Conservation (phyloP, 2,888 invertebrate species). For the Anoncus sp. region DNA sequence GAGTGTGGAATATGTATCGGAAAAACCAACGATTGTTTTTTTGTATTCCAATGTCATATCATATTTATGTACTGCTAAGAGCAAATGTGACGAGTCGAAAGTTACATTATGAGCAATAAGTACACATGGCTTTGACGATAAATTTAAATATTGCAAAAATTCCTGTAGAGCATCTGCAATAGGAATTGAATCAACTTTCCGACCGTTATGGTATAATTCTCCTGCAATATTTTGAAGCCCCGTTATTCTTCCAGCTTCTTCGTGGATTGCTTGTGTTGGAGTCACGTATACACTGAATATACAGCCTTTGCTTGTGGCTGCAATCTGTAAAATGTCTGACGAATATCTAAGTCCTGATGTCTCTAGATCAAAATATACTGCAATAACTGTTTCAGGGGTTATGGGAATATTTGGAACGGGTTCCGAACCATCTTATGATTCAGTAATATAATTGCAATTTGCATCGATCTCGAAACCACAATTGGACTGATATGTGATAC, state of each 20-base stretch:
- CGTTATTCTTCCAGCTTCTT: constrained; percentile 10
- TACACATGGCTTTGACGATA: constrained; percentile 25
- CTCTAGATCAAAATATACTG: constrained; percentile 15
- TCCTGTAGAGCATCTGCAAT: constrained; percentile 31
- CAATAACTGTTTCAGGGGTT: too few species aligned
- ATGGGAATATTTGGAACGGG: too few species aligned
- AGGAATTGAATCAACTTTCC: constrained; percentile 29
- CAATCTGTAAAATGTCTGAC: constrained; percentile 21
- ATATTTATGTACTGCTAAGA: constrained; percentile 13
- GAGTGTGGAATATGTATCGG: constrained; percentile 39
- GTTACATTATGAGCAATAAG: constrained; percentile 54
- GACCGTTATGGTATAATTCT: constrained; percentile 25
- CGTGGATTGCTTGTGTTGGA: constrained; percentile 22
- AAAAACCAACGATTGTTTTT: constrained; percentile 27
- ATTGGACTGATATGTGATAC: constrained; percentile 53
- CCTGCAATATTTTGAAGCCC: constrained; percentile 32
- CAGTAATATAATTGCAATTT: too few species aligned
- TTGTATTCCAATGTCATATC: constrained; percentile 37
- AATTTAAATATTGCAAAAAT: constrained; percentile 31
- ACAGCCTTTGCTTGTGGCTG: constrained; percentile 15
- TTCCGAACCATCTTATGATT: too few species aligned
- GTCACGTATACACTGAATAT: constrained; percentile 17
- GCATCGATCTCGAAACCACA: constrained; percentile 45
- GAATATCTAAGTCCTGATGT: constrained; percentile 18
- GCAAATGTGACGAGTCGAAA: constrained; percentile 35